Percentiles rank a stretch among this genome's conserved stretches.
phyloP scores from a whole-genome alignment of 1,140 invertebrate species.

The Apis florea region DNA sequence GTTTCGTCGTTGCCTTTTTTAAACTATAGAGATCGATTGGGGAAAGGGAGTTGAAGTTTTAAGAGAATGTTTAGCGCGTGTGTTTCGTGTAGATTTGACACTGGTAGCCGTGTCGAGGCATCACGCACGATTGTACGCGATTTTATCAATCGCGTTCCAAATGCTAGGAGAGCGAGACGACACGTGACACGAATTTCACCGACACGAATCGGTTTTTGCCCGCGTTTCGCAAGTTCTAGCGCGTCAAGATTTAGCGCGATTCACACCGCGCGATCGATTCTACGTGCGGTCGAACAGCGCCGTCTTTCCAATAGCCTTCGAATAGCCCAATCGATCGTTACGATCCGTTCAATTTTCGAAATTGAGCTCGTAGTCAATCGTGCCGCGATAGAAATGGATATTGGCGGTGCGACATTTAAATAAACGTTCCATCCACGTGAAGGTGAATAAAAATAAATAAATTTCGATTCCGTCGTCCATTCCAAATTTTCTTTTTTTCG shows the following conservation, averaged over 20 bases:
- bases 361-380: too few relatives aligned
- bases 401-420: too few relatives aligned
- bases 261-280: neutral
- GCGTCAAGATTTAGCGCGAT: constrained; percentile 17
- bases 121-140: neutral
- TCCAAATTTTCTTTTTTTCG: too few relatives aligned
- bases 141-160: neutral
- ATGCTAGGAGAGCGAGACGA: neutral
- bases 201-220: neutral
- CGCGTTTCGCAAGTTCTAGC: constrained; percentile 9
- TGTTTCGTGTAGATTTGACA: too few relatives aligned
- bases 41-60: too few relatives aligned
- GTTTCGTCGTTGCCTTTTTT: too few relatives aligned
- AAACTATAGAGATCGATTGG: too few relatives aligned
- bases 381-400: too few relatives aligned
- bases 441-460: too few relatives aligned
- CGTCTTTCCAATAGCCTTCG: neutral
- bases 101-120: neutral
- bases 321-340: neutral
- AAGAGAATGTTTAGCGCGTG: too few relatives aligned
- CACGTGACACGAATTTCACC: constrained; percentile 5
- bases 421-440: too few relatives aligned
- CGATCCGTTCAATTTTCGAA: neutral
- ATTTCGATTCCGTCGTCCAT: too few relatives aligned
- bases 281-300: neutral